Evolutionary conservation across 2,797 vertebrate species (phyloP).

Genomic region (Tamandua tetradactyla): DNA sequence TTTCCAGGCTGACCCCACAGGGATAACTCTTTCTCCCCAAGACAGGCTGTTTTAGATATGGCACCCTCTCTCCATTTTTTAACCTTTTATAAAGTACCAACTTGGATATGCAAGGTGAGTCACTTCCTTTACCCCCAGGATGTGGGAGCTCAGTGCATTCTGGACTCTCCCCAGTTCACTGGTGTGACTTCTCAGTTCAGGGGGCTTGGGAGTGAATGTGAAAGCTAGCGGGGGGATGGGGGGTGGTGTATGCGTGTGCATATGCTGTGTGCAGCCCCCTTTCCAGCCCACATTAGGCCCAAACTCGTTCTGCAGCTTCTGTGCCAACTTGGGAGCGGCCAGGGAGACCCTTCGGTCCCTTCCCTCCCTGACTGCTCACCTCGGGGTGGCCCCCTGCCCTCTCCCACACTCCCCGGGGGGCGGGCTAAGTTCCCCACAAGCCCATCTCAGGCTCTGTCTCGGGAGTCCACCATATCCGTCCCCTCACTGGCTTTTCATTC

Average conservation of each 20-base stretch:
- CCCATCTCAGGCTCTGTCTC: neutral
- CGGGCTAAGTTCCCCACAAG: neutral
- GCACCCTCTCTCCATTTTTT: neutral
- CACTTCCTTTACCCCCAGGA: neutral
- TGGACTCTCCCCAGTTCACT: neutral
- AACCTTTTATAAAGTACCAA: neutral
- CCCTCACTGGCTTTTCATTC: too few species aligned
- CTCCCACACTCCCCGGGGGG: neutral
- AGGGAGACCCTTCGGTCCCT: neutral
- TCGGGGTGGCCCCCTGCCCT: too few species aligned
- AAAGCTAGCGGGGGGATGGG: fast-evolving
- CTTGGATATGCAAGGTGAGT: neutral
- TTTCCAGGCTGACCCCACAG: neutral
- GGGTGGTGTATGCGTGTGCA: fast-evolving
- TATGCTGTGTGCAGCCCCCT: too few species aligned
- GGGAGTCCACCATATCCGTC: neutral
- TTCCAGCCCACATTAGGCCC: too few species aligned
- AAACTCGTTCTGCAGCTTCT: neutral
- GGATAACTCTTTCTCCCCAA: too few species aligned
- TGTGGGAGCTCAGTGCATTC: neutral
- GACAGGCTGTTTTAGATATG: neutral
- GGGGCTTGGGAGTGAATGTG: fast-evolving
- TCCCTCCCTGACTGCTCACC: fast-evolving
- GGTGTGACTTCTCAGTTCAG: neutral
- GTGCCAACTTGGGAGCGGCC: fast-evolving